Base-by-base conservation (phyloP, 2,797 vertebrate genomes). In the Monodelphis domestica region DNA sequence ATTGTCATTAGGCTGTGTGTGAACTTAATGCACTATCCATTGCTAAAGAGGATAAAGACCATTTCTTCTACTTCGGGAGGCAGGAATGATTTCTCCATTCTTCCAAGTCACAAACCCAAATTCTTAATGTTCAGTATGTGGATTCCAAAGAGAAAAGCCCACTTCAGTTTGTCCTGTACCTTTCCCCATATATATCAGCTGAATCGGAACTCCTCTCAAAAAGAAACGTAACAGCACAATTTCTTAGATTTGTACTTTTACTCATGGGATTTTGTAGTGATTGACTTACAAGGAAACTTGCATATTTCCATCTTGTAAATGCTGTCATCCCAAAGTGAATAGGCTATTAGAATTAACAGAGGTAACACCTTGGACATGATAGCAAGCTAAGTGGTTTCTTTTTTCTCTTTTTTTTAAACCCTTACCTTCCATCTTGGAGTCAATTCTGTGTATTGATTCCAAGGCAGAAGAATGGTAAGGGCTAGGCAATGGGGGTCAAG, bases 201-300 rank as follows among this genome's bases (percentile, higher is more conserved):
- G 50, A 90, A 88, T 92, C 53, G 91, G 92, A 70, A 88, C 92
- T 92, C 91, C 63, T 56, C 88, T 89, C 70, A 92, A 84, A 90
- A 91, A 28, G 59, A 91, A 93, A 91, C 93, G 50, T 51, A 87
- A 29, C 28, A 12, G 91, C 89, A 94, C 91, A 91, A 53, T 88
- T 91, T 53, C 91, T 92, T 90, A 90, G 90, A 87, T 57, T 54
- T 78, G 0, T 1, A 53, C 57, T 88, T 45, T 89, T 89, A 52
- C 51, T 50, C 30, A 63, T 38, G 5, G 5, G 1, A 70, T n/a
- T n/a, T 63, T n/a, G 59, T 38, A 70, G 70, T 70, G 30, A 70
- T 38, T 70, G n/a, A n/a, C 14, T 17, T 38, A 70, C 0, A 70
- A 70, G 59, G 88, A 50, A 91, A 90, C 30, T 88, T 93, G 53